Evolutionary conservation across 2,797 vertebrate species (phyloP), one percentile per base, ranked within the genome.

Genomic region (Sitta carolinensis): DNA sequence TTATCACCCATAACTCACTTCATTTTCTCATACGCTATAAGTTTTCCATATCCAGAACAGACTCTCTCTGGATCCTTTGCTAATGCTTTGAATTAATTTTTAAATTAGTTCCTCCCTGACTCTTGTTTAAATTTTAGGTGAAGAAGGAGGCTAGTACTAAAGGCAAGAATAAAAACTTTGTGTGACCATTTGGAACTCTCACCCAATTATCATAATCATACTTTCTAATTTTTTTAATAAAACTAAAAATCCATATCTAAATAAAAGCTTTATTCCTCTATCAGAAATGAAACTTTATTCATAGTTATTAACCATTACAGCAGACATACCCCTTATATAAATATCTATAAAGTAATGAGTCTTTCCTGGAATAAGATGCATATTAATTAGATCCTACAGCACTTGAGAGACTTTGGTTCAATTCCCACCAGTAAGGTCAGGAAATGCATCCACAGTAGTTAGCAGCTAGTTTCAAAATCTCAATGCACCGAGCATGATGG

Each of bases 381-480:
- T 98, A 98, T 98, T 98, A 98, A 97, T 98, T 98, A 97, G 96
- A 97, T 97, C 95, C 95, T 97, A 97, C 89, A 97, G 96, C 97
- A 98, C 96, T 97, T 98, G 96, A 97, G 97, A 98, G 97, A 97
- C 94, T 97, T 97, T 94, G 96, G 94, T 97, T 97, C 94, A 97
- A 98, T 97, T 98, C 97, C 97, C 96, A 97, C 93, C 96, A 98
- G 97, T 97, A 97, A 98, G 97, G 97, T 98, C 97, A 98, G 96
- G 84, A 97, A 97, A 98, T 96, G 97, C 95, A 97, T 97, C 95
- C 93, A 97, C 95, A 95, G 97, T 96, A 97, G 97, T 98, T 97
- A 97, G 95, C 96, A 97, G 92, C 92, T 97, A 97, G 96, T 97
- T 98, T 97, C 95, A 97, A 97, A 97, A 96, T 97, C 96, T 96